These are phyloP conservation scores for Corella eumyota DNA, from an alignment of 23 tunicate genomes.

Conservation along the genomic window DNA sequence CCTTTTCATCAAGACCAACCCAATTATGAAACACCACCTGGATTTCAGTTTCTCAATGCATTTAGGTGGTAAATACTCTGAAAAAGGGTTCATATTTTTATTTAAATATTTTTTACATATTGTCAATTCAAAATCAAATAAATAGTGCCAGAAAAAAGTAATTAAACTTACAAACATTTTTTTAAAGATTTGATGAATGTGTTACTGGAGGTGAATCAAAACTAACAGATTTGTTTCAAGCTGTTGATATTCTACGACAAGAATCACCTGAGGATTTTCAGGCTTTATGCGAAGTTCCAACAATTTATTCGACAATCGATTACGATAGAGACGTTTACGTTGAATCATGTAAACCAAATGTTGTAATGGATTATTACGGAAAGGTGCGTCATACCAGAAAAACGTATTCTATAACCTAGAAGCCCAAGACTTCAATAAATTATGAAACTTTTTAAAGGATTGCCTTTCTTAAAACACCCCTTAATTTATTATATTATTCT, in stretches of 20 bases:
- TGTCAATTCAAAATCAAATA: not conserved
- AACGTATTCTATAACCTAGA: too few relatives aligned
- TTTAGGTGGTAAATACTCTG: too few relatives aligned
- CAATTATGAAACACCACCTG: conserved; percentile 14
- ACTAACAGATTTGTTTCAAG: conserved; percentile 21
- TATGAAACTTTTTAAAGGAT: not conserved
- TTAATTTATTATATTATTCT: not conserved
- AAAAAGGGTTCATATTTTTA: not conserved
- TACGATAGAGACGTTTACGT: conserved; percentile 4
- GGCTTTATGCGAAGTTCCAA: conserved; percentile 19
- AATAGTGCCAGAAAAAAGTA: too few relatives aligned
- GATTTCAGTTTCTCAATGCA: conserved; percentile 24
- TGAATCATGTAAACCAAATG: conserved; percentile 13
- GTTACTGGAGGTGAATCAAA: conserved; percentile 26
- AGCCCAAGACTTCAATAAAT: not conserved
- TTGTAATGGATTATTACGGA: conserved; percentile 53
- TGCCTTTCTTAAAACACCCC: not conserved
- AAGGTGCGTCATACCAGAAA: conserved; percentile 9
- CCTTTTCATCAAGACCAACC: conserved; percentile 35
- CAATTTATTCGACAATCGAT: conserved; percentile 9
- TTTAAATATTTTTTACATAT: too few relatives aligned
- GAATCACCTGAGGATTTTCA: conserved; percentile 29
- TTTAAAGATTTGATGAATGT: conserved; percentile 30
- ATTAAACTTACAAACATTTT: not conserved
- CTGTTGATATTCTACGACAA: conserved; percentile 12